Evolutionary conservation across 2,888 invertebrate species (phyloP), one percentile per base, ranked within the genome.

Genomic region (Cheilosia soror): DNA sequence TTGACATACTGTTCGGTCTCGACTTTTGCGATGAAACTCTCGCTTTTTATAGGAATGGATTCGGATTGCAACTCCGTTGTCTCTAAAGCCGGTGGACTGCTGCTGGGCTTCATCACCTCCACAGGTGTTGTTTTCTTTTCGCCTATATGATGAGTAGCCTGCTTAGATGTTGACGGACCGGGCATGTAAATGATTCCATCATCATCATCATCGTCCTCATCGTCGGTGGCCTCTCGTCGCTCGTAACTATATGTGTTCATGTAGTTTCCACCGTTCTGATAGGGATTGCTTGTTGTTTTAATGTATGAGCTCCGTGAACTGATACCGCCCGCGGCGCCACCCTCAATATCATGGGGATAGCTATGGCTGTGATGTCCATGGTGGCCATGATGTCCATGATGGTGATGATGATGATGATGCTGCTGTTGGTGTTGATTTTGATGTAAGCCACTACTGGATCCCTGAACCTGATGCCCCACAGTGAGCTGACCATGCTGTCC

Each of bases 211-310:
- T 89, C 90, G 68, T 90, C 91, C 55, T 89, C 90, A 71, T 89
- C 89, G 58, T 88, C 76, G 68, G 80, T 87, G 40, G 87, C 40
- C 42, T 87, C 87, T 37, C 86, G 72, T 29, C 81, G 87, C 3
- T 87, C 71, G 65, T 89, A 87, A 51, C 77, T 88, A 13, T 87
- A 88, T 47, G 90, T 90, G 76, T 89, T 90, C 65, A 90, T 90
- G 85, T 91, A 91, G 71, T 91, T 91, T 6, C 90, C 89, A 63
- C 91, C 91, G 68, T 90, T 91, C 55, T 91, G 91, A 87, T 91
- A 91, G 5, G 91, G 91, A 90, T 91, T 91, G 42, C 85, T 81
- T 51, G 81, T 77, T 29, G 90, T 89, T 77, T 91, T 91, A 49
- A 91, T 89, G 68, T 90, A 90, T 42, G 87, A 73, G 87, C 89